phyloP scores from a whole-genome alignment of 2,888 invertebrate species.

The Asteroscopus sphinx region DNA sequence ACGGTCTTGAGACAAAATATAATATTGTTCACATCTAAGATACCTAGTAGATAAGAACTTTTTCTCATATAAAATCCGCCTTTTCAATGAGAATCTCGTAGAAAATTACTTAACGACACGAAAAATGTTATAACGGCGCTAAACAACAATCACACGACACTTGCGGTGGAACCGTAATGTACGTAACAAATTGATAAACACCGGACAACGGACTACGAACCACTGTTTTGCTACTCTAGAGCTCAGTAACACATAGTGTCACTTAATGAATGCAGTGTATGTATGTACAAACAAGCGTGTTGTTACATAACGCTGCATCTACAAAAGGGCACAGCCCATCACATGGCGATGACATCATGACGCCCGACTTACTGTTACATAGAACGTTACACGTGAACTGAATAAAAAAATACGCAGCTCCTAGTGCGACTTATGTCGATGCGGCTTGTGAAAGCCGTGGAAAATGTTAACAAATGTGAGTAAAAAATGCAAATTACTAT shows the following conservation, averaged over 20 bases:
- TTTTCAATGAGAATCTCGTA: slow-evolving; percentile 16
- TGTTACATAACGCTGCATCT: slow-evolving; percentile 70
- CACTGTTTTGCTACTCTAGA: slow-evolving; percentile 39
- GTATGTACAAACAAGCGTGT: slow-evolving; percentile 32
- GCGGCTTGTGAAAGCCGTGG: slow-evolving; percentile 47
- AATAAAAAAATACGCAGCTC: slow-evolving; percentile 69
- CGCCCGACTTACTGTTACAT: slow-evolving; percentile 82
- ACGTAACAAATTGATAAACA: slow-evolving; percentile 65
- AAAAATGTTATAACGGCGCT: slow-evolving; percentile 55
- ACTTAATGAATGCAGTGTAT: slow-evolving; percentile 29
- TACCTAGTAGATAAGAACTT: background rate
- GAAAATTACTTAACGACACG: slow-evolving; percentile 46
- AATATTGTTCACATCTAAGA: no score
- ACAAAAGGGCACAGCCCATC: slow-evolving; percentile 77
- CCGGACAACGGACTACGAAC: slow-evolving; percentile 47
- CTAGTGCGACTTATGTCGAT: slow-evolving; percentile 48
- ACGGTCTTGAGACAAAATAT: no score
- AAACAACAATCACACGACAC: slow-evolving; percentile 53
- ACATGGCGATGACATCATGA: slow-evolving; percentile 86
- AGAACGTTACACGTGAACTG: slow-evolving; percentile 77
- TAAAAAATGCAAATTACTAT: slow-evolving; percentile 45
- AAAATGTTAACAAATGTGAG: slow-evolving; percentile 41
- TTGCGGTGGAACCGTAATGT: slow-evolving; percentile 47
- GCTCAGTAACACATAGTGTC: slow-evolving; percentile 34
- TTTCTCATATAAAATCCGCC: slow-evolving; percentile 16